Conservation (phyloP, 2,113 vertebrate genomes). For the Gasterosteus aculeatus region DNA sequence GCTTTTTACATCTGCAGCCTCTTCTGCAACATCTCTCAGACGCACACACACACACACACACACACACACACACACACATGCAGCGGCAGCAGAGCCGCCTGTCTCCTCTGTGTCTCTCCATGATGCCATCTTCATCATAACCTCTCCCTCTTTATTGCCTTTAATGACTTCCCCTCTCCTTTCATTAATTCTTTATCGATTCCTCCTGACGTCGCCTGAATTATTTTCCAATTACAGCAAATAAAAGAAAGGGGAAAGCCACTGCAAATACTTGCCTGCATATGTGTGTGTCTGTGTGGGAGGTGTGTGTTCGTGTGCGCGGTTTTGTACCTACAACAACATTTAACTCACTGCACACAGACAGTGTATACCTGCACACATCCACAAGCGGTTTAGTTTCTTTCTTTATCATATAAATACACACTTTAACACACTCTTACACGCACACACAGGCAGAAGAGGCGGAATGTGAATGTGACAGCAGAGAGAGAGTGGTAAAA, state of each 20-base stretch:
- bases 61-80: not conserved
- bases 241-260: conserved; percentile 75
- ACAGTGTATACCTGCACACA: not conserved
- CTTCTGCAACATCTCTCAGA: not conserved
- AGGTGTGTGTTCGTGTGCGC: not conserved
- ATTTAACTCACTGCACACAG: conserved; percentile 14
- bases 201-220: conserved; percentile 79
- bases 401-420: conserved; percentile 12
- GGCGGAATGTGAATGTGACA: conserved; percentile 62
- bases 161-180: conserved; percentile 83
- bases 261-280: conserved; percentile 52
- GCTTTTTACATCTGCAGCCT: conserved; percentile 5
- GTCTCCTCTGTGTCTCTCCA: conserved; percentile 74
- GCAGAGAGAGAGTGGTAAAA: conserved; percentile 75
- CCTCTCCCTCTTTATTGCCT: conserved; percentile 82
- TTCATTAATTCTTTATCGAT: conserved; percentile 87
- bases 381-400: not conserved
- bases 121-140: conserved; percentile 84
- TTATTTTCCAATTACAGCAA: conserved; percentile 85
- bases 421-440: conserved; percentile 15
- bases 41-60: not conserved
- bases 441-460: conserved; percentile 6
- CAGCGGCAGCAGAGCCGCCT: conserved; percentile 15
- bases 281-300: conserved; percentile 31
- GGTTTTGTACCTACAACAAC: conserved; percentile 11